These are phyloP conservation scores for Vanessa cardui DNA, from an alignment of 2,888 invertebrate genomes.

Conservation along the genomic window DNA sequence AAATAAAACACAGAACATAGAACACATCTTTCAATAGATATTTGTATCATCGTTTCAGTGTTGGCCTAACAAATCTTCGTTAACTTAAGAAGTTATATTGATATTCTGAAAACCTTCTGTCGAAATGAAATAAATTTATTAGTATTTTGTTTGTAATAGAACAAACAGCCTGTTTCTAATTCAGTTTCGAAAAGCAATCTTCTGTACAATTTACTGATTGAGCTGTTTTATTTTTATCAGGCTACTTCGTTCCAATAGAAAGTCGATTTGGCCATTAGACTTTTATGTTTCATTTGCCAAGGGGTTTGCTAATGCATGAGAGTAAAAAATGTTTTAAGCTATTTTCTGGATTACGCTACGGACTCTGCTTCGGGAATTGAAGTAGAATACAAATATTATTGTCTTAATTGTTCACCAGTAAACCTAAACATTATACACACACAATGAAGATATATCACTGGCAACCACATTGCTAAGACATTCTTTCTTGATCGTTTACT, in stretches of 20 bases:
- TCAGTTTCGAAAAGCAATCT: constrained; percentile 52
- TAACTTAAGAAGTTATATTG: constrained; percentile 64
- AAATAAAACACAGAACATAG: not conserved
- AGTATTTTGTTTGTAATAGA: constrained; percentile 59
- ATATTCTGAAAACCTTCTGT: constrained; percentile 52
- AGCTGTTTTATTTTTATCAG: constrained; percentile 47
- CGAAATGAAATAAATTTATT: constrained; percentile 67
- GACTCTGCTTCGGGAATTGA: constrained; percentile 17
- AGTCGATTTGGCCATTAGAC: constrained; percentile 43
- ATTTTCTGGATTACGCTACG: constrained; percentile 33
- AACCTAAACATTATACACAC: no score
- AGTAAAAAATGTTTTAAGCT: constrained; percentile 33
- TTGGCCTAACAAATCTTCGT: constrained; percentile 68
- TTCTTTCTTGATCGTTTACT: no score
- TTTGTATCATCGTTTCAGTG: not conserved
- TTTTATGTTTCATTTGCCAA: constrained; percentile 39
- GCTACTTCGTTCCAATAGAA: constrained; percentile 43
- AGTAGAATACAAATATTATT: not conserved
- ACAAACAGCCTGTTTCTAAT: constrained; percentile 44
- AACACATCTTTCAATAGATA: not conserved
- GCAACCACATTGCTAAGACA: no score
- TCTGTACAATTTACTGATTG: constrained; percentile 61
- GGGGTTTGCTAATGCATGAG: constrained; percentile 36
- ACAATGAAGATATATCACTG: no score
- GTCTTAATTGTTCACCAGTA: no score